Conservation (phyloP, 2,113 vertebrate genomes). For the Cynopterus brachyotis region DNA sequence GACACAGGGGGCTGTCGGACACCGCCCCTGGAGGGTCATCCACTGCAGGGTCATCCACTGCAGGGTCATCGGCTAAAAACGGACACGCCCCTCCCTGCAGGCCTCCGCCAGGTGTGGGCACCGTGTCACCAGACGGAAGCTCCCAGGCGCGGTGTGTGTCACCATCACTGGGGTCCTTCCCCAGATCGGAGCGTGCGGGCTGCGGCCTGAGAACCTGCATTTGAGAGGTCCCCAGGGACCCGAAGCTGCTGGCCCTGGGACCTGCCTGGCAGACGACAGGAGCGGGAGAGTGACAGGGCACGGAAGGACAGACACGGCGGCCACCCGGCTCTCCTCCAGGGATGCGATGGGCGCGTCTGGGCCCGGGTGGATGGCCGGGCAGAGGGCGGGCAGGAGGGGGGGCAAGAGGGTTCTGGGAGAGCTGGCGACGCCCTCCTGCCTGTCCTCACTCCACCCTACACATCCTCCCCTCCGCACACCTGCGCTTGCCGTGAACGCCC, state of each 20-base stretch:
- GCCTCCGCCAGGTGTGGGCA: too few relatives aligned
- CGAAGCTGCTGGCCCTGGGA: not conserved
- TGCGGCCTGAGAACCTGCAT: not conserved
- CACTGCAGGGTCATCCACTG: too few relatives aligned
- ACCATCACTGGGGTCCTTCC: too few relatives aligned
- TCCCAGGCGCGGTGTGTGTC: too few relatives aligned
- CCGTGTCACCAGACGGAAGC: too few relatives aligned
- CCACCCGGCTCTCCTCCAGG: not conserved
- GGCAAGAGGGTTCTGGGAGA: not conserved
- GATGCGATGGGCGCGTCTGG: not conserved
- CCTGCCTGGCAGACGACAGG: not conserved
- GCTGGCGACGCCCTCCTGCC: not conserved
- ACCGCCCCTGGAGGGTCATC: too few relatives aligned
- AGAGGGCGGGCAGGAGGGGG: not conserved
- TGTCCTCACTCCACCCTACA: too few relatives aligned
- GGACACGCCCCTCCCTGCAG: too few relatives aligned
- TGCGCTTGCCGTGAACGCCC: not conserved
- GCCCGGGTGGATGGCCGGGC: not conserved
- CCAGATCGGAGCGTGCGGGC: too few relatives aligned
- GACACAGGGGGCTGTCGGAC: not conserved
- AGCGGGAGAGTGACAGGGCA: too few relatives aligned
- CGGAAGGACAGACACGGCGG: too few relatives aligned
- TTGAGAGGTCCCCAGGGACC: not conserved
- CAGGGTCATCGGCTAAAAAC: too few relatives aligned
- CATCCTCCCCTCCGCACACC: not conserved